Conservation (phyloP, 2,888 invertebrate genomes). For the Graphium colonna region DNA sequence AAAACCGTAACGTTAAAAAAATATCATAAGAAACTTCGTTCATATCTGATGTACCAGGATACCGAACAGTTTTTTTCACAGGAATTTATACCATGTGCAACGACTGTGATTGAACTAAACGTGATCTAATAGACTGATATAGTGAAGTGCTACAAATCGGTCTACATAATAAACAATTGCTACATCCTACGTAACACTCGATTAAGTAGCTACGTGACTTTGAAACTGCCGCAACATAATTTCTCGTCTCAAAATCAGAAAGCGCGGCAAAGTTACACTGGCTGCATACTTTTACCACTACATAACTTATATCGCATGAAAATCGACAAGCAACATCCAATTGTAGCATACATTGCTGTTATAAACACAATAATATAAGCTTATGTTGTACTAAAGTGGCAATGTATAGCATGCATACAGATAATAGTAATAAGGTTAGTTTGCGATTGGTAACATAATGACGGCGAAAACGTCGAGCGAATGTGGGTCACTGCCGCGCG, state of each 20-base stretch:
- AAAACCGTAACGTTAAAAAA: too few relatives aligned
- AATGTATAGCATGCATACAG: constrained; percentile 30
- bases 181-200: constrained; percentile 61
- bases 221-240: constrained; percentile 54
- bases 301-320: constrained; percentile 25
- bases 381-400: constrained; percentile 27
- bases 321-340: constrained; percentile 24
- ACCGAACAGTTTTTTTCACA: too few relatives aligned
- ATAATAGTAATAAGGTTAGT: constrained; percentile 59
- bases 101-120: neutral
- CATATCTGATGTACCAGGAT: too few relatives aligned
- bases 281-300: constrained; percentile 29
- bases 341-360: constrained; percentile 37
- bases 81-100: neutral
- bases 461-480: constrained; percentile 53
- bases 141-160: neutral
- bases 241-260: constrained; percentile 75
- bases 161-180: constrained; percentile 60
- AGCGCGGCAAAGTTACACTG: constrained; percentile 60
- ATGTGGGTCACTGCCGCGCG: constrained; percentile 77
- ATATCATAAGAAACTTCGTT: too few relatives aligned
- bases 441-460: constrained; percentile 49
- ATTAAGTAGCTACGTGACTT: constrained; percentile 68
- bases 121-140: neutral
- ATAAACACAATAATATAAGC: too few relatives aligned